A percentile compares a stretch with the other conserved stretches of the same genome.
phyloP scores from a whole-genome alignment of 2,888 invertebrate genomes.

The Orthonychiurus folsomi region DNA sequence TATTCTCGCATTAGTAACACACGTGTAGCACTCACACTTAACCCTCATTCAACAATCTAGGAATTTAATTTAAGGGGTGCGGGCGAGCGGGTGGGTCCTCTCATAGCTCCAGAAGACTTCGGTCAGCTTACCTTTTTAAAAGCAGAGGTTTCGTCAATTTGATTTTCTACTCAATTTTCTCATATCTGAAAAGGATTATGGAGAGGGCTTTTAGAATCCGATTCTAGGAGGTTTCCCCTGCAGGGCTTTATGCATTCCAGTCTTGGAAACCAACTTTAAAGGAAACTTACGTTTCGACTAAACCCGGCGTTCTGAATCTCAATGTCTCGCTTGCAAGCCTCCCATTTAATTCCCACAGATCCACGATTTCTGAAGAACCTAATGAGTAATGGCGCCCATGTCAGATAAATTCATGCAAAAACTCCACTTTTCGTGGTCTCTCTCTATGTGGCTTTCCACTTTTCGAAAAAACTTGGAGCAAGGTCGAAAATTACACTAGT shows the following conservation, averaged over 20 bases:
- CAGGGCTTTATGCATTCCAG: neutral
- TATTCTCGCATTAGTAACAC: conserved; percentile 39
- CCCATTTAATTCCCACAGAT: neutral
- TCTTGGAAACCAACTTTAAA: neutral
- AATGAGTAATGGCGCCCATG: neutral
- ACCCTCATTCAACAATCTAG: conserved; percentile 1
- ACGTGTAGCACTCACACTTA: conserved; percentile 36
- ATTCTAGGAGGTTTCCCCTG: neutral
- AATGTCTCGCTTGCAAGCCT: neutral
- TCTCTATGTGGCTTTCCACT: too few relatives aligned
- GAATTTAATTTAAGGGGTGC: neutral
- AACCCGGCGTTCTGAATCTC: neutral
- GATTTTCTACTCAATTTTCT: neutral
- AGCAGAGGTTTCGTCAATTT: neutral
- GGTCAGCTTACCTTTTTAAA: too few relatives aligned
- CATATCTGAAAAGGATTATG: neutral
- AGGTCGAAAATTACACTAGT: too few relatives aligned
- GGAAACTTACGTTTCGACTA: neutral
- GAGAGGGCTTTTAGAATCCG: neutral
- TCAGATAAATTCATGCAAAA: neutral
- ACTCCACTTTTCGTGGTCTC: neutral
- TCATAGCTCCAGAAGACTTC: too few relatives aligned
- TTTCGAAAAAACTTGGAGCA: too few relatives aligned
- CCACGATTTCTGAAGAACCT: neutral
- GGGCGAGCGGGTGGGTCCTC: too few relatives aligned